Base-by-base conservation (phyloP, 2,113 vertebrate genomes). In the Polypterus senegalus region DNA sequence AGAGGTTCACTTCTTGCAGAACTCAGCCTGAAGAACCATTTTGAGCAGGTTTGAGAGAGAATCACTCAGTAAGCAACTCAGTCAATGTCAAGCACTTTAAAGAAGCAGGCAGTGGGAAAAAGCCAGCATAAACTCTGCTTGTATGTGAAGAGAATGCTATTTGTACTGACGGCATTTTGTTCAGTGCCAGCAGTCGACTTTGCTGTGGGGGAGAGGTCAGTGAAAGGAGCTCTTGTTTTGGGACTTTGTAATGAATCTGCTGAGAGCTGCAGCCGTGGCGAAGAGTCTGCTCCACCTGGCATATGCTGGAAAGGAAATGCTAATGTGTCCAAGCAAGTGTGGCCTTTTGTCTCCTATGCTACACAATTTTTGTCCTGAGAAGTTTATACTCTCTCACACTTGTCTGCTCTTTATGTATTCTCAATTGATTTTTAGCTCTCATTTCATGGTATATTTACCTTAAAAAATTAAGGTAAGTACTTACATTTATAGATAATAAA, bases 151-250 rank as follows among this genome's bases (percentile, higher is more conserved):
- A 73, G 71, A 80, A 74, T 74, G 72, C 71, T 73, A 70, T 71
- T 69, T 71, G 74, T 75, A 72, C 71, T 73, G 71, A 73, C 67
- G 62, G 71, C 66, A 66, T 69, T 63, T 77, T 74, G 74, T 74
- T 69, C 76, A 72, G 68, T 77, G 74, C 74, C 74, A 62, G 65
- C 51, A 54, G 67, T 64, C 6, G 49, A 52, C 51, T 66, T 66
- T 60, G 56, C 69, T 59, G 48, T 58, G 53, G 54, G 44, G 61
- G 27, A 27, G 27, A 27, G 27, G 27, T 27, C 27, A 27, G 62
- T 86, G 78, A 84, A 83, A 82, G 65, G 76, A 58, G 62, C 65
- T 69, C 72, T 84, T 85, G 80, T 85, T 78, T 75, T 53, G 49
- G 61, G 69, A 66, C 76, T 69, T 65, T 71, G 76, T 72, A 68